These are phyloP conservation scores for Sardina pilchardus DNA, from an alignment of 2,113 vertebrate species.

Conservation along the genomic window DNA sequence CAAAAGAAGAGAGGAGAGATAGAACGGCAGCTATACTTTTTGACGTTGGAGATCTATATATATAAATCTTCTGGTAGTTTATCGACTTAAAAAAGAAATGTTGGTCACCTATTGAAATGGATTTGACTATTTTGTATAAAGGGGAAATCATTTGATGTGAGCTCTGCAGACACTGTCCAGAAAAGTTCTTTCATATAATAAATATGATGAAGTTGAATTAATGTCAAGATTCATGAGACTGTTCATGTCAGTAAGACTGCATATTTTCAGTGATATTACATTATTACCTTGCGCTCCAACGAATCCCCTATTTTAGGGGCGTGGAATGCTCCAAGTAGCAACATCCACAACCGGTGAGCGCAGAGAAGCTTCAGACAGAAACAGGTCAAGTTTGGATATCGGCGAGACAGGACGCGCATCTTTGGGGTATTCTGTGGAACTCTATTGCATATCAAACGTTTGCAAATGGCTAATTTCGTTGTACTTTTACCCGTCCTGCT, in stretches of 20 bases:
- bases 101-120: constrained; percentile 2
- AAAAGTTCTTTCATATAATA: neutral
- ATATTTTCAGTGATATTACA: neutral
- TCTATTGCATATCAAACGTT: constrained; percentile 48
- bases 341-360: constrained; percentile 53
- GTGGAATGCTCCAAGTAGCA: constrained; percentile 67
- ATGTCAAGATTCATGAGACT: neutral
- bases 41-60: neutral
- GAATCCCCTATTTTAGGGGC: constrained; percentile 45
- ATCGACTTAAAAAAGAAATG: constrained; percentile 11
- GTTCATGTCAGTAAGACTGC: neutral
- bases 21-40: neutral
- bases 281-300: neutral
- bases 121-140: constrained; percentile 27
- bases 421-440: constrained; percentile 47
- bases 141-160: constrained; percentile 4
- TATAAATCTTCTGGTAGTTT: neutral
- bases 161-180: neutral
- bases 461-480: constrained; percentile 78
- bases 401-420: constrained; percentile 48
- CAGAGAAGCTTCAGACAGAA: constrained; percentile 54
- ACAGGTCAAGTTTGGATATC: constrained; percentile 49
- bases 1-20: neutral
- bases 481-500: constrained; percentile 74
- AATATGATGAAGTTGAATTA: neutral